Evolutionary conservation across 2,888 invertebrate species (phyloP), one percentile per base, ranked within the genome.

Genomic region (Melanchra persicariae): DNA sequence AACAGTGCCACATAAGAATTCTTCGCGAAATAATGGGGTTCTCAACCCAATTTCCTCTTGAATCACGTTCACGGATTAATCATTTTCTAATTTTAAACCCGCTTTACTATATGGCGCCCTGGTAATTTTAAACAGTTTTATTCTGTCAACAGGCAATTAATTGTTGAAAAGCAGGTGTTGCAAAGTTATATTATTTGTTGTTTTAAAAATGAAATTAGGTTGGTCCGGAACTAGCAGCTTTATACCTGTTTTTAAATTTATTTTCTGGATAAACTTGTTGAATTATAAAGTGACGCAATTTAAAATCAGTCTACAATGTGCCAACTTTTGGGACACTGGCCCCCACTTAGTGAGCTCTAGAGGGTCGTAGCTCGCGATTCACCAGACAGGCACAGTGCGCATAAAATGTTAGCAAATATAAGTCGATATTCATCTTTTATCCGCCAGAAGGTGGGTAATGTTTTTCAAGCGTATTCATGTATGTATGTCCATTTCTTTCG

Each of bases 1-100:
- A 83, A 73, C 68, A 57, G 34, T 77, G 81, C 52, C 69, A 77
- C 70, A 57, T 34, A 65, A 55, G 78, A 77, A 79, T 79, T 77
- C 66, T 58, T 67, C 54, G 45, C 60, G 30, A 43, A 70, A 68
- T 82, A 82, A 83, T 75, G 80, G 55, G 75, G 66, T 83, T 73
- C 49, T 79, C n/a, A 43, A 79, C 66, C 80, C 63, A 75, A 22
- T 71, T 81, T 40, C n/a, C 12, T 19, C n/a, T 15, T 54, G 52
- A 66, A 73, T 52, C 60, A 54, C 40, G 45, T 24, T 37, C 63
- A 45, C 52, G 62, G 80, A 79, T 79, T 75, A 66, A 75, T 79
- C 70, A 71, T 52, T 63, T 24, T 63, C 75, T 59, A 79, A 68
- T 68, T 79, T 74, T 65, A 78, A 79, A 70, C 22, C 45, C 8